Percentiles rank a stretch among this genome's conserved stretches.
Conservation (phyloP, 1,140 invertebrate genomes). For the Spodoptera frugiperda region DNA sequence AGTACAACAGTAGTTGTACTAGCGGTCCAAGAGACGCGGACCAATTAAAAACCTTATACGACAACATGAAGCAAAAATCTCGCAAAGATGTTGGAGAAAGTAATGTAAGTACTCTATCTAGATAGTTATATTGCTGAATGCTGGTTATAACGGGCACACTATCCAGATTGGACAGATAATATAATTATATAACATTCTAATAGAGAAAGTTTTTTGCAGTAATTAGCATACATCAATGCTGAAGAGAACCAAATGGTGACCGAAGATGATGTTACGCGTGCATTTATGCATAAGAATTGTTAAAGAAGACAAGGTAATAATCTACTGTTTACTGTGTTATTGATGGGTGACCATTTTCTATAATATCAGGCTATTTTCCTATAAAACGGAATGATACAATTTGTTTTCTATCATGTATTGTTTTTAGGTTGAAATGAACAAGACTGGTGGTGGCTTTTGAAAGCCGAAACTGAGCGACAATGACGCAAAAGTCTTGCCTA, state of each 20-base stretch:
- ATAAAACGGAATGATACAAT: not conserved
- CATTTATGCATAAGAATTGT: not conserved
- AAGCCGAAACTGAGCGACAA: not conserved
- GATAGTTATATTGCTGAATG: not conserved
- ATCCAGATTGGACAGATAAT: no score
- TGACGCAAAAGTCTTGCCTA: not conserved
- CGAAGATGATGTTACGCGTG: not conserved
- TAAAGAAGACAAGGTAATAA: slow-evolving; percentile 1
- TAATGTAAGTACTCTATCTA: not conserved
- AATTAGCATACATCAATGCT: not conserved
- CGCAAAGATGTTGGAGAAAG: not conserved
- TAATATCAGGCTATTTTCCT: no score
- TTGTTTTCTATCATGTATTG: not conserved
- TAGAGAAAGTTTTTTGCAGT: not conserved
- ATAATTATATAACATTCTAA: not conserved
- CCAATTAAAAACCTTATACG: not conserved
- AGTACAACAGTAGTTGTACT: not conserved
- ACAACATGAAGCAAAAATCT: not conserved
- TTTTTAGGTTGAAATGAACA: not conserved
- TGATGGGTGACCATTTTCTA: no score
- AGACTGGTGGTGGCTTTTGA: not conserved
- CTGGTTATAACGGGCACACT: not conserved
- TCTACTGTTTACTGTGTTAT: not conserved
- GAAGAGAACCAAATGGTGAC: not conserved
- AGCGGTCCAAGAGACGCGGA: not conserved